Evolutionary conservation across 2,113 vertebrate species (phyloP).

Genomic region (Oxygymnocypris stewartii): DNA sequence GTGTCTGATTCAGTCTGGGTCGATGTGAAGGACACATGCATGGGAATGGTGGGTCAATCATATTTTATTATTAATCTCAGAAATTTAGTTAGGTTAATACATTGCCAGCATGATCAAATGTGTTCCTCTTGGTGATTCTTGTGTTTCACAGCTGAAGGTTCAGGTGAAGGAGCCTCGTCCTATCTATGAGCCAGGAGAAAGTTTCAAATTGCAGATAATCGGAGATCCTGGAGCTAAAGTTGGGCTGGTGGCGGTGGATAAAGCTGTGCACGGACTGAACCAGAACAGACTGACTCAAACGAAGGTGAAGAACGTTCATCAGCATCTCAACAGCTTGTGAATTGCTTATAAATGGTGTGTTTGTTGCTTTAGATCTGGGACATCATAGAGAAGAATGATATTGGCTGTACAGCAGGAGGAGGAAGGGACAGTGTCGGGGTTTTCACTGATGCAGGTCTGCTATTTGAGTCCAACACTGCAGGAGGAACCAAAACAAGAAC

Average conservation of each 20-base stretch:
- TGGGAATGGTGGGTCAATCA: conserved; percentile 62
- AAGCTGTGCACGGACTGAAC: conserved; percentile 68
- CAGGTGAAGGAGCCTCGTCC: conserved; percentile 21
- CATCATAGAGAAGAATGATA: conserved; percentile 68
- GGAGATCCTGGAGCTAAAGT: conserved; percentile 69
- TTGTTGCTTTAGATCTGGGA: conserved; percentile 68
- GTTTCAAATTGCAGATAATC: conserved; percentile 57
- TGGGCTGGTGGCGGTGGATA: conserved; percentile 71
- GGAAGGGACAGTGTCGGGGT: conserved; percentile 67
- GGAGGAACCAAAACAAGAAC: conserved; percentile 63
- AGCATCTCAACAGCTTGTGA: neutral
- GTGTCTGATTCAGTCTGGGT: conserved; percentile 74
- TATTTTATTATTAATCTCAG: neutral
- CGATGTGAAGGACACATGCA: conserved; percentile 68
- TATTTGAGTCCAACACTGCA: conserved; percentile 61
- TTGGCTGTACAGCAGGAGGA: conserved; percentile 70
- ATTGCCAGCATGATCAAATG: neutral
- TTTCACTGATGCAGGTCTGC: conserved; percentile 71
- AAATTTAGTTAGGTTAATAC: neutral
- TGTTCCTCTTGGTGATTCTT: neutral
- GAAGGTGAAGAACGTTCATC: conserved; percentile 59
- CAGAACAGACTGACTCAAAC: conserved; percentile 70
- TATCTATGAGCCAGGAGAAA: conserved; percentile 47
- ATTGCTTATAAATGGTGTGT: neutral
- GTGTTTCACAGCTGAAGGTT: conserved; percentile 59